phyloP scores from a whole-genome alignment of 2,113 vertebrate genomes.

The Pelmatolapia mariae region DNA sequence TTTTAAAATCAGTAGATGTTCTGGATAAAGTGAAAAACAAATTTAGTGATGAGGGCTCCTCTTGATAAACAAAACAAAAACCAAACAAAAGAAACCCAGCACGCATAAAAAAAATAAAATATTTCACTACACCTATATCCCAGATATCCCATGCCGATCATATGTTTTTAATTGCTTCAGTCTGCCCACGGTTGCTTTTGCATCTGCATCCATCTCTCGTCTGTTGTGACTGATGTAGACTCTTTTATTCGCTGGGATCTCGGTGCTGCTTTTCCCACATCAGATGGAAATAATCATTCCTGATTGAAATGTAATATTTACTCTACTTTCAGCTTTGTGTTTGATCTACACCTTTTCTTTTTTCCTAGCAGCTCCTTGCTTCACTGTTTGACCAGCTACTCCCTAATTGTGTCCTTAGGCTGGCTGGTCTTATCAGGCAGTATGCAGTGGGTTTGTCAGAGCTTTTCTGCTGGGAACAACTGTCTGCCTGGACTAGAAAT shows the following conservation, averaged over 20 bases:
- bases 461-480: not conserved
- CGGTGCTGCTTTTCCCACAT: not conserved
- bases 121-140: not conserved
- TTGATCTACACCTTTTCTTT: not conserved
- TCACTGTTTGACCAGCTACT: not conserved
- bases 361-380: not conserved
- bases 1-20: not conserved
- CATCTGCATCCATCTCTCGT: not conserved
- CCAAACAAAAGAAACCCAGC: not conserved
- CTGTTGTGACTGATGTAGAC: not conserved
- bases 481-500: not conserved
- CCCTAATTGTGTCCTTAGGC: not conserved
- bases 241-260: not conserved
- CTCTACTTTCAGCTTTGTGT: not conserved
- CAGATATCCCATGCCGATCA: not conserved
- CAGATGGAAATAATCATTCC: not conserved
- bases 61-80: not conserved
- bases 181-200: not conserved
- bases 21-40: not conserved
- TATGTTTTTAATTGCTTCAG: not conserved
- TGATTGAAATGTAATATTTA: not conserved
- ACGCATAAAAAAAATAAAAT: not conserved
- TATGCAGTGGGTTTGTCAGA: rapidly evolving
- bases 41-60: rapidly evolving
- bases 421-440: not conserved